A percentile compares a stretch with the other conserved stretches of the same genome.
phyloP scores from a whole-genome alignment of 2,113 vertebrate genomes.

The Cyphotilapia sp. region DNA sequence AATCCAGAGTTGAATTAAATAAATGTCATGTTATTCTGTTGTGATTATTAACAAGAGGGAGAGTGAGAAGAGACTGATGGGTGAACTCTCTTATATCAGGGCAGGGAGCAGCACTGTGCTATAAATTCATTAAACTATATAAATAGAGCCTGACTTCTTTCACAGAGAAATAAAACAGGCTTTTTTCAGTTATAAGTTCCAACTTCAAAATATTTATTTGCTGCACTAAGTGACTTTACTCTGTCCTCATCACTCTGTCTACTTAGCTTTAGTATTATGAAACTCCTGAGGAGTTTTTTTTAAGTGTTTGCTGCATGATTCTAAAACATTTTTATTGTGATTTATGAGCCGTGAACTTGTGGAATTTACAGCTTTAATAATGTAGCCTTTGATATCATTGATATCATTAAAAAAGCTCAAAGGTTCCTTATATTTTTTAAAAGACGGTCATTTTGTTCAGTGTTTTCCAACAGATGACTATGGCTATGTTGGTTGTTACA shows the following conservation, averaged over 20 bases:
- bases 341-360: neutral
- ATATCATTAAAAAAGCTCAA: neutral
- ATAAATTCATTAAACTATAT: neutral
- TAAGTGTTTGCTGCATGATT: neutral
- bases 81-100: accelerated
- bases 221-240: neutral
- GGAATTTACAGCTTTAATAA: neutral
- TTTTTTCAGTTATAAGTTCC: neutral
- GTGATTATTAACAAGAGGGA: accelerated
- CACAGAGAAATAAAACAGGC: neutral
- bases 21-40: neutral
- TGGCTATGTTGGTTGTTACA: neutral
- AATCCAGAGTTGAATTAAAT: no score
- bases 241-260: neutral
- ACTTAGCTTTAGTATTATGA: neutral
- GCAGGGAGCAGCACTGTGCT: neutral
- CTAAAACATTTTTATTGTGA: accelerated
- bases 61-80: neutral
- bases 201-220: neutral
- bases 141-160: neutral
- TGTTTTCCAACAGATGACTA: accelerated
- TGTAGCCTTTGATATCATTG: neutral
- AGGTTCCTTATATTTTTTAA: neutral
- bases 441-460: neutral
- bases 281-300: neutral